These are phyloP conservation scores for Semotilus atromaculatus DNA, from an alignment of 2,797 vertebrate genomes.

Conservation along the genomic window DNA sequence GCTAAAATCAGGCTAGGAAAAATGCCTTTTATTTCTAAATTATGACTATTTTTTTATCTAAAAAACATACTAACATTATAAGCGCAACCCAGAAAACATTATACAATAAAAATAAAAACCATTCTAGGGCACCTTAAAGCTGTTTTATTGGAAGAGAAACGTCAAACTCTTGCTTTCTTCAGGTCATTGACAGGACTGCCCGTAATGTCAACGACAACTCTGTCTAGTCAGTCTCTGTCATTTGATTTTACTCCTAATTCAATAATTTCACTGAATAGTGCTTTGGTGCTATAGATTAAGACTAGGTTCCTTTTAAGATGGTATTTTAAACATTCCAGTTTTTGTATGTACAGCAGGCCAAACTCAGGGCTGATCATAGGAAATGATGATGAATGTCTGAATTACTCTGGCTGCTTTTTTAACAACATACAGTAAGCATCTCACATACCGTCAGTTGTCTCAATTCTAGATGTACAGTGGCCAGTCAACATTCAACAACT, in stretches of 20 bases:
- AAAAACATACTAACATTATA: too few species aligned
- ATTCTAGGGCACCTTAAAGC: too few species aligned
- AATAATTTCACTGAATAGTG: conserved; percentile 48
- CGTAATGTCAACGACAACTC: conserved; percentile 5
- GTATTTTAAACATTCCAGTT: conserved; percentile 73
- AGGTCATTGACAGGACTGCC: conserved; percentile 19
- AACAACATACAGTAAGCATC: background rate
- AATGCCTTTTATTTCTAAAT: too few species aligned
- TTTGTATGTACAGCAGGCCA: conserved; percentile 65
- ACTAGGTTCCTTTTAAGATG: conserved; percentile 57
- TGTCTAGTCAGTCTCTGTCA: conserved; percentile 15
- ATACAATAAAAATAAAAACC: too few species aligned
- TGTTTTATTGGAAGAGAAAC: conserved; percentile 15
- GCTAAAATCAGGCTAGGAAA: too few species aligned
- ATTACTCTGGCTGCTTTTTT: conserved; percentile 34
- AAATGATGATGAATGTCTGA: conserved; percentile 45
- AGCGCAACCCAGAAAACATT: too few species aligned
- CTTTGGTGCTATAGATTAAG: conserved; percentile 52
- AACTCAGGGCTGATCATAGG: conserved; percentile 61
- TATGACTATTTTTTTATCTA: too few species aligned
- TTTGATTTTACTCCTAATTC: background rate
- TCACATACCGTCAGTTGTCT: background rate
- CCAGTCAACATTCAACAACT: conserved; percentile 11
- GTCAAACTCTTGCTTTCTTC: conserved; percentile 26
- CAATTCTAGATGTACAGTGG: background rate